phyloP scores from a whole-genome alignment of 2,113 vertebrate species.

The Seriola quinqueradiata region DNA sequence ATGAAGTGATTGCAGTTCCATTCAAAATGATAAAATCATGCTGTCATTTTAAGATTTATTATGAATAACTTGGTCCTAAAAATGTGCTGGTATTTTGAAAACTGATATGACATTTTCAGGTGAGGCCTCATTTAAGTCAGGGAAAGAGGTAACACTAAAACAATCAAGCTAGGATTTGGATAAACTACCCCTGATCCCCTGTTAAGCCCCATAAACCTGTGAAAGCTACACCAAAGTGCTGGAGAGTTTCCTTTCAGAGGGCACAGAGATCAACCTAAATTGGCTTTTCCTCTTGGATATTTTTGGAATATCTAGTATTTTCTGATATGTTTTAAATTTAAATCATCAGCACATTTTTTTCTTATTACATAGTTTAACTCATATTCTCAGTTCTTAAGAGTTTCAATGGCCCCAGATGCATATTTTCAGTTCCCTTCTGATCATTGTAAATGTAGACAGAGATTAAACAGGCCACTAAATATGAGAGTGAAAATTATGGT shows the following conservation, averaged over 20 bases:
- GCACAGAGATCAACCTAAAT: not conserved
- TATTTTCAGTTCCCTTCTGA: not conserved
- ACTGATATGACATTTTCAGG: not conserved
- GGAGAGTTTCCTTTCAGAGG: not conserved
- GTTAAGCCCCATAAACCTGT: slow-evolving; percentile 26
- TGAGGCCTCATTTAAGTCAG: not conserved
- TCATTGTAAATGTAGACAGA: not conserved
- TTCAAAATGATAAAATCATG: not conserved
- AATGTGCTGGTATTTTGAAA: too few species aligned
- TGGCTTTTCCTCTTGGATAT: not conserved
- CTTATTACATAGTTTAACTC: not conserved
- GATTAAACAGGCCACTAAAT: not conserved
- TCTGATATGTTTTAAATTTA: not conserved
- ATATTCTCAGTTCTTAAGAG: not conserved
- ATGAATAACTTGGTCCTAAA: too few species aligned
- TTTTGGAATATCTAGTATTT: not conserved
- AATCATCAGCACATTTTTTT: not conserved
- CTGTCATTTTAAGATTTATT: not conserved
- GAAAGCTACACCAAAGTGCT: slow-evolving; percentile 2
- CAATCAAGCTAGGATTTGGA: slow-evolving; percentile 20
- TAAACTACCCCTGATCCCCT: slow-evolving; percentile 28
- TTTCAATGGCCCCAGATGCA: not conserved
- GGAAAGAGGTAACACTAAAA: not conserved
- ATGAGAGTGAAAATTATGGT: not conserved
- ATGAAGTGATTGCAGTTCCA: not conserved